Base-by-base conservation (phyloP, 2,888 invertebrate genomes). In the Drosophila pegasa region DNA sequence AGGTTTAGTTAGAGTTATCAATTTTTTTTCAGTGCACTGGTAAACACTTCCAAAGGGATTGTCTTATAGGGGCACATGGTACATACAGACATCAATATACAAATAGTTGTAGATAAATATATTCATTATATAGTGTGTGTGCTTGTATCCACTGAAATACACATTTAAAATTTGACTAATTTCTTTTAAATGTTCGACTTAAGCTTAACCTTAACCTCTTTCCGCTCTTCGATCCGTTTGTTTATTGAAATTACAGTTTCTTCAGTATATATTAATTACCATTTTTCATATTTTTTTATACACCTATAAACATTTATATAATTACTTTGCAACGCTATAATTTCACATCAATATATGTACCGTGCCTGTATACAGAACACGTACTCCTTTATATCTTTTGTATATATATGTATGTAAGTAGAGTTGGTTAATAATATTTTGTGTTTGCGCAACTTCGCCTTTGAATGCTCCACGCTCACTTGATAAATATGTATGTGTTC, bases 241-340 rank as follows among this genome's bases (percentile, higher is more conserved):
- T 90, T 89, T 87, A 87, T 90, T 92, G 92, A 92, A 92, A 92
- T 92, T 92, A 92, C 92, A 92, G 92, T 92, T 92, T 92, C 92
- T 91, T 87, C 82, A 78, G 66, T 69, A 79, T 75, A 78, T 62
- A 65, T 77, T 81, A 83, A 78, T 87, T 83, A 85, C 78, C 84
- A 76, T 80, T 86, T 59, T 62, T 71, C 69, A 48, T 33, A 63
- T 70, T 67, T 71, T 68, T 71, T 75, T 75, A 68, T 87, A 84
- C 86, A 88, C 80, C 75, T 86, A 88, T 86, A 82, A 76, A 88
- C 78, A 56, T 74, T 73, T 71, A 87, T 79, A 69, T 74, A 79
- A 59, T 71, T 71, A 74, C 52, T 63, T 71, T 38, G 69, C 67
- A 72, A 89, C 82, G 76, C 71, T 62, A 51, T 84, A 65, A 76